phyloP scores from a whole-genome alignment of 2,888 invertebrate species.

The Muschampia plurimacula region DNA sequence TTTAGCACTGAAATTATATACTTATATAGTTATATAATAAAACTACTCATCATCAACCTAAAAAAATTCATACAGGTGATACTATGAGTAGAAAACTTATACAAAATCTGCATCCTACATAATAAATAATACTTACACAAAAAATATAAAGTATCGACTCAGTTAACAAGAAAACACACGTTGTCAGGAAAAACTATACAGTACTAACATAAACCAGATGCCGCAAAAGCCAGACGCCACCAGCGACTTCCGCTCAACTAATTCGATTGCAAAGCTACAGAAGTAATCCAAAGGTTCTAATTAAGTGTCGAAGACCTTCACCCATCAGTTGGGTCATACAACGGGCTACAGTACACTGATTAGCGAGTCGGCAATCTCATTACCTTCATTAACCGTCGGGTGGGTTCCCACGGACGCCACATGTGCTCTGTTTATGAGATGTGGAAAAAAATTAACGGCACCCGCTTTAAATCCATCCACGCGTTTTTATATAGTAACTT shows the following conservation, averaged over 20 bases:
- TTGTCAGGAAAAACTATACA: constrained; percentile 1
- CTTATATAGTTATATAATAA: too few species aligned
- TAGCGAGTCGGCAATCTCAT: constrained; percentile 71
- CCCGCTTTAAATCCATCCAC: constrained; percentile 68
- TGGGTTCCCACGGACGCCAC: constrained; percentile 73
- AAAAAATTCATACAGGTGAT: too few species aligned
- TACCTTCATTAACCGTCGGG: constrained; percentile 64
- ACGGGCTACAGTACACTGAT: constrained; percentile 39
- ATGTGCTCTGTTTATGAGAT: constrained; percentile 71
- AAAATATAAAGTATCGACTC: not conserved
- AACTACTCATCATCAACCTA: too few species aligned
- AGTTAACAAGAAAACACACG: not conserved
- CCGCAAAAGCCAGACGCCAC: constrained; percentile 5
- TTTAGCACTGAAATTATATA: too few species aligned
- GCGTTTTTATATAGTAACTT: constrained; percentile 40
- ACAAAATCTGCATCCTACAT: too few species aligned
- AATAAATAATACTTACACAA: not conserved
- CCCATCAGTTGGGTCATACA: constrained; percentile 47
- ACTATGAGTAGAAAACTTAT: too few species aligned
- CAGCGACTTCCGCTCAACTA: constrained; percentile 6
- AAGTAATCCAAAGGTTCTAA: constrained; percentile 40
- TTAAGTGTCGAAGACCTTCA: constrained; percentile 41
- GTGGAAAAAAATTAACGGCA: constrained; percentile 57
- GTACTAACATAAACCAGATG: not conserved
- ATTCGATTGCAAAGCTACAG: constrained; percentile 20